Evolutionary conservation across 1,140 invertebrate genomes (phyloP).

Genomic region (Ephestia elutella): DNA sequence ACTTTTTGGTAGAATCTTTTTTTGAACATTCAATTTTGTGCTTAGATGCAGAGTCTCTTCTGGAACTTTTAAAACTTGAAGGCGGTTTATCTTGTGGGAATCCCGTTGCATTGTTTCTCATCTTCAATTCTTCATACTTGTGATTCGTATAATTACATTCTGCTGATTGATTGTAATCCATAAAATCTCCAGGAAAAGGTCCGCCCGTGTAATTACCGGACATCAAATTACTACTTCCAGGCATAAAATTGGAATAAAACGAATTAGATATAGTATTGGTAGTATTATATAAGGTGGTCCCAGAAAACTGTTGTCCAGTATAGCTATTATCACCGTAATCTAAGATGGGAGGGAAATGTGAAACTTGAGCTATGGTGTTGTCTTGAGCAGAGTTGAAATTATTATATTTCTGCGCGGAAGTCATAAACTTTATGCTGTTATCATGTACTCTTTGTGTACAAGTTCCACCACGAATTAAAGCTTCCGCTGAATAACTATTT

Average conservation of each 20-base stretch:
- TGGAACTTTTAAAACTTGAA: conserved; percentile 46
- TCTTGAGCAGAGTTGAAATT: conserved; percentile 55
- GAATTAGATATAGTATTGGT: conserved; percentile 67
- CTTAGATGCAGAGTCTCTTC: conserved; percentile 56
- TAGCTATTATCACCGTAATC: conserved; percentile 65
- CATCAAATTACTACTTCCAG: conserved; percentile 56
- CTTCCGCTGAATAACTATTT: conserved; percentile 65
- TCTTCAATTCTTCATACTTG: conserved; percentile 62
- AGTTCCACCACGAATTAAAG: conserved; percentile 56
- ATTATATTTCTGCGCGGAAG: conserved; percentile 51
- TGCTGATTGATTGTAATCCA: conserved; percentile 58
- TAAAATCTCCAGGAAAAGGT: conserved; percentile 59
- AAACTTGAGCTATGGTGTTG: conserved; percentile 58
- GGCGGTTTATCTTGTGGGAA: conserved; percentile 52
- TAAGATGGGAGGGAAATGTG: conserved; percentile 62
- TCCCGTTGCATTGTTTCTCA: conserved; percentile 43
- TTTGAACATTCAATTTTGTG: conserved; percentile 67
- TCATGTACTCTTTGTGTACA: conserved; percentile 58
- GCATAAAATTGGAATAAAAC: conserved; percentile 68
- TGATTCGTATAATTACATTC: conserved; percentile 65
- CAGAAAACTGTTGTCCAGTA: conserved; percentile 57
- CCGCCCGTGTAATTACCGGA: conserved; percentile 50
- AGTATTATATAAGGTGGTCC: conserved; percentile 59
- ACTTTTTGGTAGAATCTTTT: conserved; percentile 64
- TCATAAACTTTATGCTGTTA: conserved; percentile 47